Base-by-base conservation (phyloP, 2,888 invertebrate species). In the Oeneis ivallda region DNA sequence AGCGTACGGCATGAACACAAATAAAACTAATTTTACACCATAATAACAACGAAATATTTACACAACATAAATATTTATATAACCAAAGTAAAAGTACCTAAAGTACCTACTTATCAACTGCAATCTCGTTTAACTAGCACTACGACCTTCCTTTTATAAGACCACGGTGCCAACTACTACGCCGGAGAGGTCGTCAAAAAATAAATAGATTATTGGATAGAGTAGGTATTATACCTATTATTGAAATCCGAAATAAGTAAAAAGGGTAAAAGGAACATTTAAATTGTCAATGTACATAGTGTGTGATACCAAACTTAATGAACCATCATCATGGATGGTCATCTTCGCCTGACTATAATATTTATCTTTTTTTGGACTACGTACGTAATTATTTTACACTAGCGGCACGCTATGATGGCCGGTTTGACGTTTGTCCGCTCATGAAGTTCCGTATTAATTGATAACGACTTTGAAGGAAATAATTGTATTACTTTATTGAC, bases 311-410 rank as follows among this genome's bases (percentile, higher is more conserved):
- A 53, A 34, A 15, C 13, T 34, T 17, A 17, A 37, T 53, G 34
- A 34, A 15, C 53, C 7, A 3, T n/a, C 34, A 34, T 15, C 15
- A n/a, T 53, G 11, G 53, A n/a, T 53, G 11, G 53, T 53, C 34
- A 53, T 53, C 50, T 32, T 32, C 6, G 8, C n/a, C 2, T 41
- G 13, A 41, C 19, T 10, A 54, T 11, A 19, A 54, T 11, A 19
- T 15, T 11, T 3, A 37, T 17, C 17, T 54, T 39, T 11, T 56
- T 56, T 15, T 11, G 11, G 19, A 60, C 50, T 62, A 71, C 70
- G 65, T 62, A 71, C 70, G 65, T 54, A 64, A 66, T 71, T 54
- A 71, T 64, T 68, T 71, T 70, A 49, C 47, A n/a, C n/a, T n/a
- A n/a, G n/a, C n/a, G n/a, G n/a, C n/a, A n/a, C n/a, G n/a, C n/a